phyloP scores from a whole-genome alignment of 2,888 invertebrate genomes.

The Oegoconia quadripuncta region DNA sequence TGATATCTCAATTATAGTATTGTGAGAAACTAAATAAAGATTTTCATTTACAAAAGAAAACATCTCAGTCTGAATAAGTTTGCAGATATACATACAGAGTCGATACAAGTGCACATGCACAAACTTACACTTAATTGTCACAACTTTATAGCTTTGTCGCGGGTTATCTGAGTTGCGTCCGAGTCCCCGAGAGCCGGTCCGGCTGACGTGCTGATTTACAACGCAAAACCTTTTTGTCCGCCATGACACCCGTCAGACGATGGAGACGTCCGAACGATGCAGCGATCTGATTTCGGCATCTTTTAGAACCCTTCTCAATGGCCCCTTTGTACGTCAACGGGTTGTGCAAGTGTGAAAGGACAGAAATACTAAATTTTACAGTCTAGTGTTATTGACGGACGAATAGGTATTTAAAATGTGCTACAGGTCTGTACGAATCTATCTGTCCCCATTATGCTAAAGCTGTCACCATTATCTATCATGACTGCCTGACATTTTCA shows the following conservation, averaged over 20 bases:
- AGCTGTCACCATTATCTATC: not conserved
- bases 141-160: conserved; percentile 38
- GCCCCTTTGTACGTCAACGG: conserved; percentile 23
- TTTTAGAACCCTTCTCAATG: conserved; percentile 47
- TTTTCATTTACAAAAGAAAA: too few relatives aligned
- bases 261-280: conserved; percentile 59
- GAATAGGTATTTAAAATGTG: not conserved
- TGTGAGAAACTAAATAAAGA: too few relatives aligned
- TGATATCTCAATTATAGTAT: too few relatives aligned
- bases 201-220: conserved; percentile 64
- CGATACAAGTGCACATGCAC: conserved; percentile 6
- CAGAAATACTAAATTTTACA: not conserved
- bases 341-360: not conserved
- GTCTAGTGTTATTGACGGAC: not conserved
- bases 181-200: conserved; percentile 25
- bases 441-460: too few relatives aligned
- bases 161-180: conserved; percentile 49
- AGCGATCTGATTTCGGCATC: conserved; percentile 69
- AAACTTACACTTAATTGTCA: conserved; percentile 27
- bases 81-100: not conserved
- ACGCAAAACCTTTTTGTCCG: conserved; percentile 60
- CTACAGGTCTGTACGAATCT: too few relatives aligned
- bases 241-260: conserved; percentile 49
- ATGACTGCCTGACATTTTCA: too few relatives aligned
- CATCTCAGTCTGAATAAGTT: too few relatives aligned